These are phyloP conservation scores for Sarcophaga subvicina DNA, from an alignment of 2,888 invertebrate genomes.

Conservation along the genomic window DNA sequence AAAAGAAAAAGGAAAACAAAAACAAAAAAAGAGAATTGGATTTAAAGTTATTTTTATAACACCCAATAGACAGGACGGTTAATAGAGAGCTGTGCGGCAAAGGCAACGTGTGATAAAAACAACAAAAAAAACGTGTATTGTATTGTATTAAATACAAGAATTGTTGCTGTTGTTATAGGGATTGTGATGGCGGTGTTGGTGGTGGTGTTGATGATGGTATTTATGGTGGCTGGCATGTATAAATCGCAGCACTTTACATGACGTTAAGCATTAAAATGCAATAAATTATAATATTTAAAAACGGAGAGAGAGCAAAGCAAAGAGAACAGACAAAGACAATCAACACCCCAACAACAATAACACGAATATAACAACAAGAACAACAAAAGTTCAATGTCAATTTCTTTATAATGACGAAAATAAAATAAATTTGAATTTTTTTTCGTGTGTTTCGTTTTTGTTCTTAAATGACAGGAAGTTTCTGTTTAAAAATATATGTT, in stretches of 20 bases:
- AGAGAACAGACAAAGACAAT: slow-evolving; percentile 16
- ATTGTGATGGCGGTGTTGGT: background rate
- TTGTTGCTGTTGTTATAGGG: too few species aligned
- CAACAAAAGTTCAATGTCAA: slow-evolving; percentile 61
- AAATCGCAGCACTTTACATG: slow-evolving; percentile 52
- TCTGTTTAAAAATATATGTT: slow-evolving; percentile 1
- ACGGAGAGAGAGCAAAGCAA: too few species aligned
- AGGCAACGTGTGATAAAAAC: too few species aligned
- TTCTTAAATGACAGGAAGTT: background rate
- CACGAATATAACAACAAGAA: too few species aligned
- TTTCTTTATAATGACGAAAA: slow-evolving; percentile 29
- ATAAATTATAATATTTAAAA: slow-evolving; percentile 67
- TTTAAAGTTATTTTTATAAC: slow-evolving; percentile 5
- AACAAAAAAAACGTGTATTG: too few species aligned
- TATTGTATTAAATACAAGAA: too few species aligned
- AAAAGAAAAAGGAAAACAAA: slow-evolving; percentile 5
- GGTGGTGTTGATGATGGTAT: background rate
- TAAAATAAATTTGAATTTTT: background rate
- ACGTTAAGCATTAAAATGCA: slow-evolving; percentile 62
- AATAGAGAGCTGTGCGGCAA: background rate
- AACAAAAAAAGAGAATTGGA: background rate
- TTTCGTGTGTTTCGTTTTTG: too few species aligned
- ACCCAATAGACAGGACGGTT: background rate
- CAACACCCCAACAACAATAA: slow-evolving; percentile 4
- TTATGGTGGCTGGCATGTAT: slow-evolving; percentile 29